phyloP scores from a whole-genome alignment of 2,797 vertebrate genomes.

The Rhinatrema bivittatum region DNA sequence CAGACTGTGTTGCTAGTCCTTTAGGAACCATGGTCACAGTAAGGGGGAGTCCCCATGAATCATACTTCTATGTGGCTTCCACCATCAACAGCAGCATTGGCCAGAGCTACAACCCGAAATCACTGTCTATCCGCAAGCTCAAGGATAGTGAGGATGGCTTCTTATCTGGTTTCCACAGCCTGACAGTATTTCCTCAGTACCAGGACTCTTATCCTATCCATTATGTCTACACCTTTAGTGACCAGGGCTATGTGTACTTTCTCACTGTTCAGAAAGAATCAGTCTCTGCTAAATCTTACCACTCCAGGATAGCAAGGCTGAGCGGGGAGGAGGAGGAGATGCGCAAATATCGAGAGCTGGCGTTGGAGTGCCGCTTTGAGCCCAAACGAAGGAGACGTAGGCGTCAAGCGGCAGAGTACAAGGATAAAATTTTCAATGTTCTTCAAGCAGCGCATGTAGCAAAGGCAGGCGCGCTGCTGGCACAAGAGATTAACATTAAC shows the following conservation, averaged over 20 bases:
- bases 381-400: conserved; percentile 65
- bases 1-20: conserved; percentile 84
- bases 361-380: conserved; percentile 79
- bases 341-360: conserved; percentile 74
- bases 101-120: conserved; percentile 69
- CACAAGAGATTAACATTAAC: conserved; percentile 63
- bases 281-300: conserved; percentile 44
- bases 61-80: conserved; percentile 82
- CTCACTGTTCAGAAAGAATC: conserved; percentile 75
- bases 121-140: conserved; percentile 77
- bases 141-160: conserved; percentile 79
- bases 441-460: conserved; percentile 79
- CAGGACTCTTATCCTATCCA: conserved; percentile 67
- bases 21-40: conserved; percentile 78
- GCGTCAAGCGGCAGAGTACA: conserved; percentile 9
- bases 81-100: conserved; percentile 70
- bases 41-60: conserved; percentile 62
- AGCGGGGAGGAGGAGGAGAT: conserved; percentile 56
- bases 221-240: conserved; percentile 79
- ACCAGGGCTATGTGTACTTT: conserved; percentile 76
- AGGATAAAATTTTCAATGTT: conserved; percentile 70
- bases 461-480: conserved; percentile 63
- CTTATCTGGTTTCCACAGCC: conserved; percentile 51
- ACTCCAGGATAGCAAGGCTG: conserved; percentile 77
- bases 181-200: conserved; percentile 72